Conservation (phyloP, 2,797 vertebrate genomes). For the Pampus argenteus region DNA sequence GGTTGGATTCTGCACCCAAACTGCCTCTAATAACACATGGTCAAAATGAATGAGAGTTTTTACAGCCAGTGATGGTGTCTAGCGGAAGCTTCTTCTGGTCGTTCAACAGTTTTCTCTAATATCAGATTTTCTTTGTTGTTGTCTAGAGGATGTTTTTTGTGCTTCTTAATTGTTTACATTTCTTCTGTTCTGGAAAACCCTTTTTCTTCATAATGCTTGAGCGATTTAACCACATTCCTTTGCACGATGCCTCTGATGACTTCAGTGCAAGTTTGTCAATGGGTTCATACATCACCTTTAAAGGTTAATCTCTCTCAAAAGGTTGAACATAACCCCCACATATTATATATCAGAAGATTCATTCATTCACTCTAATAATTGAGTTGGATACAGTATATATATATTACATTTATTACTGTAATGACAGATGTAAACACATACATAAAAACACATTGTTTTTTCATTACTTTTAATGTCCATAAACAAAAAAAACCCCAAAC, state of each 20-base stretch:
- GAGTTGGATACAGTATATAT: too few relatives aligned
- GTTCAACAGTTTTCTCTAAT: not conserved
- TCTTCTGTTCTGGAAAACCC: not conserved
- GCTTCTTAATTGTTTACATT: not conserved
- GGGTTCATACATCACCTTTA: too few relatives aligned
- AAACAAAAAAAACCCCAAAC: not conserved
- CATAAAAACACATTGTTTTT: not conserved
- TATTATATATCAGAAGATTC: too few relatives aligned
- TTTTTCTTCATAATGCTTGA: not conserved
- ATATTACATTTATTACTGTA: not conserved
- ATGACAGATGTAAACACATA: not conserved
- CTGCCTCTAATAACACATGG: conserved; percentile 5
- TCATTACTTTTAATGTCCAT: conserved; percentile 8
- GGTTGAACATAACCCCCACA: too few relatives aligned
- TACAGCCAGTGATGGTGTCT: not conserved
- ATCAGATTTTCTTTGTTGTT: not conserved
- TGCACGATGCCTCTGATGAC: not conserved
- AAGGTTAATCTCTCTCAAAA: too few relatives aligned
- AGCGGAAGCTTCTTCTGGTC: not conserved
- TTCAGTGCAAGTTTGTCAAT: too few relatives aligned
- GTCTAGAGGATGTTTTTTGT: not conserved
- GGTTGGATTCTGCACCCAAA: not conserved
- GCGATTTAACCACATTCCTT: not conserved
- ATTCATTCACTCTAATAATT: too few relatives aligned
- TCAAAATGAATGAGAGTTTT: not conserved